Conservation (phyloP, 2,888 invertebrate species). For the Apamea sordens region DNA sequence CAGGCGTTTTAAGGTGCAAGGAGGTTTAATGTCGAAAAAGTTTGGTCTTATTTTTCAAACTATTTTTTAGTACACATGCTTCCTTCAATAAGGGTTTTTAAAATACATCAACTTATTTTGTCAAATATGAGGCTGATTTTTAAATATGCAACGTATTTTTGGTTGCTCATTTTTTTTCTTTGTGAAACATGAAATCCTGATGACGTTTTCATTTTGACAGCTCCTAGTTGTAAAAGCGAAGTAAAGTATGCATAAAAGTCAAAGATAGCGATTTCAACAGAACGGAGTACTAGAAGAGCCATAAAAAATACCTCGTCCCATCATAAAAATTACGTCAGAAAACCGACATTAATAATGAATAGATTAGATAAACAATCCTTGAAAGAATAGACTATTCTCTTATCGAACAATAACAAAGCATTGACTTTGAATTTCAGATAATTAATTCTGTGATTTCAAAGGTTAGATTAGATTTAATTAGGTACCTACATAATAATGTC, state of each 20-base stretch:
- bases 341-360: slow-evolving; percentile 25
- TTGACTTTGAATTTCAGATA: slow-evolving; percentile 41
- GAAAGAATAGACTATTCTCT: slow-evolving; percentile 18
- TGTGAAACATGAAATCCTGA: too few species aligned
- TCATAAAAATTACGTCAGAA: slow-evolving; percentile 11
- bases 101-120: background rate
- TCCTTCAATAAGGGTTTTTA: background rate
- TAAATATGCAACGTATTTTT: background rate
- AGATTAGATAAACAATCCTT: slow-evolving; percentile 41
- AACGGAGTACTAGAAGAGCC: background rate
- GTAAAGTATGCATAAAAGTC: background rate
- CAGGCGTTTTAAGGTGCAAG: background rate
- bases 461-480: slow-evolving; percentile 18
- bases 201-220: slow-evolving; percentile 11
- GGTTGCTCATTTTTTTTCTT: background rate
- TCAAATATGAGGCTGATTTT: background rate
- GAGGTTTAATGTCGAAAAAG: too few species aligned
- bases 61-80: background rate
- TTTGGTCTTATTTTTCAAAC: background rate
- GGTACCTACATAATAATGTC: background rate
- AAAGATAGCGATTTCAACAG: background rate
- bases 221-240: background rate
- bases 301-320: background rate
- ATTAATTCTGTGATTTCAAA: slow-evolving; percentile 33
- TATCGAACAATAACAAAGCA: slow-evolving; percentile 40